phyloP scores from a whole-genome alignment of 2,113 vertebrate genomes.

The Fregetta grallaria region DNA sequence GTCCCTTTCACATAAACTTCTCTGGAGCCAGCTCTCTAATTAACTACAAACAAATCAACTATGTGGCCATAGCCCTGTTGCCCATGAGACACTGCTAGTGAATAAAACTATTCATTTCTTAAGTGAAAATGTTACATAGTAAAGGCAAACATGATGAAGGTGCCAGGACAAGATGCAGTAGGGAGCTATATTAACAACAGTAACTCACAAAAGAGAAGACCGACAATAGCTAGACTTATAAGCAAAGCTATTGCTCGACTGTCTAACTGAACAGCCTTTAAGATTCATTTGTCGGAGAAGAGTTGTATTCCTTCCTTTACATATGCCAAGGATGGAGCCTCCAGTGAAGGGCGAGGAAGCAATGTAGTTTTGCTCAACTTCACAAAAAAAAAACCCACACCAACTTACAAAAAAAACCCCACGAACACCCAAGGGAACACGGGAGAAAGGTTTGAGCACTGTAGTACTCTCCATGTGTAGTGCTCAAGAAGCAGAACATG shows the following conservation, averaged over 20 bases:
- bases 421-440: fast-evolving
- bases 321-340: background rate
- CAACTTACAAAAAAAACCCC: too few species aligned
- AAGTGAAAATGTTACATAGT: background rate
- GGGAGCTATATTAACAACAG: background rate
- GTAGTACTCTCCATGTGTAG: fast-evolving
- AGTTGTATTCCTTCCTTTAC: background rate
- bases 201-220: background rate
- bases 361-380: background rate
- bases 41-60: background rate
- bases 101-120: background rate
- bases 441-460: background rate
- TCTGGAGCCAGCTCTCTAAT: background rate
- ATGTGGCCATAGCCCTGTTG: background rate
- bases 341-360: background rate
- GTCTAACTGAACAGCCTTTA: background rate
- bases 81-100: background rate
- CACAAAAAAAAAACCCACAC: background rate
- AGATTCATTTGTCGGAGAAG: background rate
- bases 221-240: background rate
- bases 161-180: background rate
- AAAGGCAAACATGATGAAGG: background rate
- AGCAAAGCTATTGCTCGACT: background rate
- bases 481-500: fast-evolving
- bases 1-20: background rate